These are phyloP conservation scores for Lagocephalus sceleratus DNA, from an alignment of 2,797 vertebrate genomes.

Conservation along the genomic window DNA sequence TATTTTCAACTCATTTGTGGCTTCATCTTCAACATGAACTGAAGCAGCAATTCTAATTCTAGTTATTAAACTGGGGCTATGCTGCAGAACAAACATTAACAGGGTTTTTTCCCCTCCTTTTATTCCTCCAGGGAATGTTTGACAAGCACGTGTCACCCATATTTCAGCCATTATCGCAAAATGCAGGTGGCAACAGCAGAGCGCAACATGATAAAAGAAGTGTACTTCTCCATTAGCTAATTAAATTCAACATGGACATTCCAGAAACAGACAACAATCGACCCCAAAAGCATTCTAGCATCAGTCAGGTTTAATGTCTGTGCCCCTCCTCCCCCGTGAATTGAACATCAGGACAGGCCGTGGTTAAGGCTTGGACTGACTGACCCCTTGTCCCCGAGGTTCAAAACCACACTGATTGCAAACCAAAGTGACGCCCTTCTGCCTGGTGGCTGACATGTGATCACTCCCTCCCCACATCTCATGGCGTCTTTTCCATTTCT, in stretches of 20 bases:
- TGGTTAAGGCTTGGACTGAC: constrained; percentile 38
- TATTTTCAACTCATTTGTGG: too few relatives aligned
- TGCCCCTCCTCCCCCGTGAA: constrained; percentile 58
- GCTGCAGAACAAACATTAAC: too few relatives aligned
- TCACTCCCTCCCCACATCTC: constrained; percentile 41
- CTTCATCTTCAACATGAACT: too few relatives aligned
- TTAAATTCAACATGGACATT: constrained; percentile 36
- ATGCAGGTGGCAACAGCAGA: constrained; percentile 6
- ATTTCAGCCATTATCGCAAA: not conserved
- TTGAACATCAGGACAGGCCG: constrained; percentile 60
- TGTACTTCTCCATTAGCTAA: constrained; percentile 23
- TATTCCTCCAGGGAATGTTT: not conserved
- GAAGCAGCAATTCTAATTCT: too few relatives aligned
- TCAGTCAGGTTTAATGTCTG: constrained; percentile 50
- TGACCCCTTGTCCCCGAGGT: constrained; percentile 63
- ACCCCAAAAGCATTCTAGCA: constrained; percentile 33
- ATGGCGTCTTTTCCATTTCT: constrained; percentile 35
- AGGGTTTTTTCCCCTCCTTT: too few relatives aligned
- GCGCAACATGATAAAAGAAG: not conserved
- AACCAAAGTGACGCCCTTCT: constrained; percentile 70
- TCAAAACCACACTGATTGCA: constrained; percentile 63
- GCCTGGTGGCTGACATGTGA: constrained; percentile 72
- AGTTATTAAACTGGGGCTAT: too few relatives aligned
- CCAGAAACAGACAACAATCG: constrained; percentile 14
- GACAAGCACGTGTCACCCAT: not conserved